A percentile compares a stretch with the other conserved stretches of the same genome.
phyloP scores from a whole-genome alignment of 2,797 vertebrate genomes.

The Percopsis omiscomaycus region DNA sequence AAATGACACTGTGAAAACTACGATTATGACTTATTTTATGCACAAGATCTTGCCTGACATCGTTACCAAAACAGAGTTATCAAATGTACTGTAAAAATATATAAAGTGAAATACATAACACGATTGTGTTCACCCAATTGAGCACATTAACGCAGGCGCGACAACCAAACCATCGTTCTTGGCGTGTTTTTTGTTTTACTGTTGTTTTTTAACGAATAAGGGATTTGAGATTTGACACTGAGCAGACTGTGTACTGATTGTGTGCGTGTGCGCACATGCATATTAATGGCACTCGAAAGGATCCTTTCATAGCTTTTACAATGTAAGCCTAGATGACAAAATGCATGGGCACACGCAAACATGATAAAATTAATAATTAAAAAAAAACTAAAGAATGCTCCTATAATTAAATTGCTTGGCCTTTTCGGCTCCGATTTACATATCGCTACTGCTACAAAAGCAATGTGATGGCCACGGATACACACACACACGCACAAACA shows the following conservation, averaged over 20 bases:
- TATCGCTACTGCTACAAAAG: constrained; percentile 48
- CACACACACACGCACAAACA: constrained; percentile 18
- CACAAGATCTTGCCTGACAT: constrained; percentile 1
- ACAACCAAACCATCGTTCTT: constrained; percentile 62
- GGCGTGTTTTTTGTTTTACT: constrained; percentile 41
- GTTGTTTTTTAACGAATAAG: constrained; percentile 62
- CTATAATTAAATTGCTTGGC: constrained; percentile 31
- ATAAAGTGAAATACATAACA: constrained; percentile 47
- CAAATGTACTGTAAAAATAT: constrained; percentile 17
- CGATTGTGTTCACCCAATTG: constrained; percentile 60
- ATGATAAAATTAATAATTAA: not conserved
- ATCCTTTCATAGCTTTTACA: no score
- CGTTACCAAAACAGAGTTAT: constrained; percentile 29
- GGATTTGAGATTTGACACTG: constrained; percentile 46
- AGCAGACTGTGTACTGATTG: constrained; percentile 11
- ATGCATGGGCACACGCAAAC: constrained; percentile 36
- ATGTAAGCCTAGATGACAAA: constrained; percentile 1
- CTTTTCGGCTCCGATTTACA: constrained; percentile 46
- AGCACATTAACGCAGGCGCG: constrained; percentile 61
- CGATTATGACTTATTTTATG: not conserved
- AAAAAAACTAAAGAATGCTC: constrained; percentile 40
- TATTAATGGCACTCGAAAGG: not conserved
- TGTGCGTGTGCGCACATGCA: constrained; percentile 23
- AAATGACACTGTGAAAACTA: not conserved
- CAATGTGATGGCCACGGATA: constrained; percentile 30